These are phyloP conservation scores for Ashinkailepas kermadecensis DNA, from an alignment of 2,888 invertebrate species.

Conservation along the genomic window DNA sequence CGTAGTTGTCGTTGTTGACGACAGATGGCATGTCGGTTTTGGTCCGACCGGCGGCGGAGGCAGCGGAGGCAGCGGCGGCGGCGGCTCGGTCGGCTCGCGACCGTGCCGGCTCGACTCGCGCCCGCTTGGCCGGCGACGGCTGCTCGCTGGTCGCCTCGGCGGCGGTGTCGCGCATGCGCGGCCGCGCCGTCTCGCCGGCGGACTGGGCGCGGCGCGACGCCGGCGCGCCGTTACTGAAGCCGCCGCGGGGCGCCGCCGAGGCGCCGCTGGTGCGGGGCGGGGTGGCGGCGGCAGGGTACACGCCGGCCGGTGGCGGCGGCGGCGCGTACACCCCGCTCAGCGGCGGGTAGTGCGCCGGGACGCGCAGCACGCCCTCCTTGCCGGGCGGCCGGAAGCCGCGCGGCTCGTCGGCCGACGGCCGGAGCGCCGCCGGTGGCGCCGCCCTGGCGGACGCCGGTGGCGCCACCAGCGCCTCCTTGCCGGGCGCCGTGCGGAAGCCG, in stretches of 20 bases:
- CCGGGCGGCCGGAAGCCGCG: background rate
- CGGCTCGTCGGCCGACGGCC: background rate
- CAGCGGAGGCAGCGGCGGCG: background rate
- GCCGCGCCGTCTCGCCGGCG: background rate
- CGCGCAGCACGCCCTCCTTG: slow-evolving; percentile 13
- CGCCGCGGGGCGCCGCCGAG: background rate
- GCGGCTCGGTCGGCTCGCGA: background rate
- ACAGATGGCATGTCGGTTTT: background rate
- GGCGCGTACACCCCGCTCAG: background rate
- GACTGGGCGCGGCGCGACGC: background rate
- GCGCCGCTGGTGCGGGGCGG: background rate
- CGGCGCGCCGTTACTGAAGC: background rate
- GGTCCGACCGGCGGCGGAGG: background rate
- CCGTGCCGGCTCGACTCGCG: background rate
- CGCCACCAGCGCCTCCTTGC: slow-evolving; percentile 19
- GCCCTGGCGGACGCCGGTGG: slow-evolving; percentile 14
- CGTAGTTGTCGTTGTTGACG: background rate
- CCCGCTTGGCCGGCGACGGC: slow-evolving; percentile 1
- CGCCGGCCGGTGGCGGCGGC: background rate
- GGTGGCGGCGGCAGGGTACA: background rate
- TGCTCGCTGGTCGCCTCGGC: background rate
- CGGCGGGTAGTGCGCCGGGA: slow-evolving; percentile 15
- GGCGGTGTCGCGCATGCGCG: background rate
- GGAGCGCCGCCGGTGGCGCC: background rate
- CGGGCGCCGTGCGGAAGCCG: background rate